Evolutionary conservation across 2,888 invertebrate genomes (phyloP), one percentile per base, ranked within the genome.

Genomic region (Agrochola circellaris): DNA sequence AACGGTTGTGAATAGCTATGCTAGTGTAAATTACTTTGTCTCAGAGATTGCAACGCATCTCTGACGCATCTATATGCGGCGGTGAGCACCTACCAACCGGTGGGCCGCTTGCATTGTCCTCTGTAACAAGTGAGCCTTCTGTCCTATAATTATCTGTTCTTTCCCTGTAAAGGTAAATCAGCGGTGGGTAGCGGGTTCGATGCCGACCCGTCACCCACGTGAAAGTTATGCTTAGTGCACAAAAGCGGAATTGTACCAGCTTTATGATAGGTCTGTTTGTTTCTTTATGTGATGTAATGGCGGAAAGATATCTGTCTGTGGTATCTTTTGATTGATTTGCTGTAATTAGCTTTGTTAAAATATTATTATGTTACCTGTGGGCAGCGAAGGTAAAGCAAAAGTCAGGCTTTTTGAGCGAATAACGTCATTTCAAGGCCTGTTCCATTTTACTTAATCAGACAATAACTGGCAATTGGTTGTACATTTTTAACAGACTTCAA

Each of bases 151-250:
- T 30, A 9, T 13, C 3, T 7, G 1, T 2, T 0, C 4, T 26
- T 6, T 20, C 23, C 15, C 51, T 58, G 42, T 62, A 78, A 74
- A 69, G 73, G 69, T 84, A 84, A 84, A 84, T 84, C 86, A 84
- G 78, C 74, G 56, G 81, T 87, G 87, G 85, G 87, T 83, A 82
- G 89, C 83, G 68, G 75, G 81, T 90, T 90, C 84, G 89, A 87
- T 84, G 87, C 87, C 89, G 85, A 83, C 77, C 75, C 79, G 79
- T 84, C 89, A 87, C 90, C 90, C 87, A 88, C 90, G 89, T 82
- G 73, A 48, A 81, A 80, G 73, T 87, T 87, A 85, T 83, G 85
- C 75, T 73, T 42, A 54, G 85, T 72, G 77, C 73, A 84, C 72
- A 82, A 83, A 71, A 70, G 83, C 72, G 84, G 79, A 80, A 85